Evolutionary conservation across 64 coral and sea anemone genomes (phyloP).

Genomic region (Exaiptasia diaphana): DNA sequence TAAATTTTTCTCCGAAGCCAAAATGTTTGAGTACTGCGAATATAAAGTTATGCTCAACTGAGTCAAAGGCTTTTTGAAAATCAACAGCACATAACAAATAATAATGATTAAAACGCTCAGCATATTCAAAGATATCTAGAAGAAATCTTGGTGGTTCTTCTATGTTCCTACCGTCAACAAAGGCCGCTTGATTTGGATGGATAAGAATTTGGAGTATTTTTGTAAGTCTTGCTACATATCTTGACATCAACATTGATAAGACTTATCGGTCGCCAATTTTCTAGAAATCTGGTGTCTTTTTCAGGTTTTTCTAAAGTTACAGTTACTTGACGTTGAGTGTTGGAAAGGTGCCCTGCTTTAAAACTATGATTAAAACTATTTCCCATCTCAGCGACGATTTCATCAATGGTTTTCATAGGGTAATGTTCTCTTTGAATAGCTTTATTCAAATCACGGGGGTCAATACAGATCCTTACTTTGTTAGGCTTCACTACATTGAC

Average conservation of each 20-base stretch:
- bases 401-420: too few relatives aligned
- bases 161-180: neutral
- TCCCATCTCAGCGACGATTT: too few relatives aligned
- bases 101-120: neutral
- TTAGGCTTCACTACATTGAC: too few relatives aligned
- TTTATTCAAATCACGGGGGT: too few relatives aligned
- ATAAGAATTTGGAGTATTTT: neutral
- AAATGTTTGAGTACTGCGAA: conserved; percentile 16
- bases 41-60: neutral
- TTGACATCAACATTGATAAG: conserved; percentile 14
- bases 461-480: too few relatives aligned
- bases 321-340: neutral
- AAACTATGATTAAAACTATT: neutral
- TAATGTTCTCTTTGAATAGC: too few relatives aligned
- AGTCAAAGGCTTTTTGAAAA: conserved; percentile 21
- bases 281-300: neutral
- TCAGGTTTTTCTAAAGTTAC: conserved; percentile 20
- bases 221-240: neutral
- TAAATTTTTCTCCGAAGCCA: conserved; percentile 8
- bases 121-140: neutral
- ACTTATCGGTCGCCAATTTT: too few relatives aligned
- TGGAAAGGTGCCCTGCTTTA: neutral
- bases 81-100: neutral
- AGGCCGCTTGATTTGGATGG: neutral
- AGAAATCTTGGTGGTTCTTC: neutral